These are phyloP conservation scores for Rhagonycha lutea DNA, from an alignment of 2,888 invertebrate species.

Conservation along the genomic window DNA sequence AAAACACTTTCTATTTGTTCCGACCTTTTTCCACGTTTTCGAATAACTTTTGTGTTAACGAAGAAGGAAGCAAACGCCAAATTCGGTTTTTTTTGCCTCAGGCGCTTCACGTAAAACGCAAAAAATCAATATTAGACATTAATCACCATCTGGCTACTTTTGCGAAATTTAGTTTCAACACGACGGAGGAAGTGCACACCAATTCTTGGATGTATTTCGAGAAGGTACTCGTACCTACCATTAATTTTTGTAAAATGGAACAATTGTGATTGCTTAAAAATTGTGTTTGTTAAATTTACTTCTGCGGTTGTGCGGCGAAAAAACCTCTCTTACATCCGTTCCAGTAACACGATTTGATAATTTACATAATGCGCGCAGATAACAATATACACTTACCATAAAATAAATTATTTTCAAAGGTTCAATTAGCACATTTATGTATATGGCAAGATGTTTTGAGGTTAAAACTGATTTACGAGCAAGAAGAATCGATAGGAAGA, in stretches of 20 bases:
- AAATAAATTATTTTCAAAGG: neutral
- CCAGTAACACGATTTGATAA: neutral
- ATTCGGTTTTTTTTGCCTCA: neutral
- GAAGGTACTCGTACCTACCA: neutral
- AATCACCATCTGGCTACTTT: neutral
- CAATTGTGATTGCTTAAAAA: neutral
- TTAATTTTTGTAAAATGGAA: neutral
- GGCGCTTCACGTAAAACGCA: neutral
- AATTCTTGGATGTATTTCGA: neutral
- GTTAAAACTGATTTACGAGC: neutral
- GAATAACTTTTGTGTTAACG: neutral
- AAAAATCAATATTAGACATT: neutral
- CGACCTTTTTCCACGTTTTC: neutral
- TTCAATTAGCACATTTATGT: neutral
- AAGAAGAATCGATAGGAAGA: neutral
- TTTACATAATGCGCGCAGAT: neutral
- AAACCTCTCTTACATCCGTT: neutral
- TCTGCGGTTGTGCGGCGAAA: neutral
- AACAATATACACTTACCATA: neutral
- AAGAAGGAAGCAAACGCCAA: neutral
- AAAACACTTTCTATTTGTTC: conserved; percentile 3
- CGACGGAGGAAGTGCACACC: neutral
- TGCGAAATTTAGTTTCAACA: neutral
- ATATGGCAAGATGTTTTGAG: neutral
- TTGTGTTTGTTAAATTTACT: neutral